Conservation (phyloP, 2,113 vertebrate genomes). For the Cricetomys ansorgei region DNA sequence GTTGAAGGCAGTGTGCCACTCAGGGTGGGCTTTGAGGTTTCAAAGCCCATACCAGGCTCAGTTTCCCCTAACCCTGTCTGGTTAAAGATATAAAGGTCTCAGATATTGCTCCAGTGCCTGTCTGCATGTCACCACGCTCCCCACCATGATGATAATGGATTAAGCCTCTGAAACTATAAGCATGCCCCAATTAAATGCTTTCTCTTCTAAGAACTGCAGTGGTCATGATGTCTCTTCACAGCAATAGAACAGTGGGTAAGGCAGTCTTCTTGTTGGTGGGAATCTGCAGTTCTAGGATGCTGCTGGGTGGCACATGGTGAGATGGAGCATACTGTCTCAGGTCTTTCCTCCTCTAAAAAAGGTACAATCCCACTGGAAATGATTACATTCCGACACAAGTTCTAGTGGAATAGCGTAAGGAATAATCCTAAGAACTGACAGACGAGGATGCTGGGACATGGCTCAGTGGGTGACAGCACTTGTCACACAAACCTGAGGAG, state of each 20-base stretch:
- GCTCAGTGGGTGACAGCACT: too few relatives aligned
- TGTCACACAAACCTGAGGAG: neutral
- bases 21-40: neutral
- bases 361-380: neutral
- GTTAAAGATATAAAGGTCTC: neutral
- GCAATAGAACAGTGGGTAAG: neutral
- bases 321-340: neutral
- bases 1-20: neutral
- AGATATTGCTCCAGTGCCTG: neutral
- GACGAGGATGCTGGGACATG: neutral
- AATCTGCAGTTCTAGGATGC: neutral
- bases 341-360: neutral
- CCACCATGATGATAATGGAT: neutral
- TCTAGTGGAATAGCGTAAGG: neutral
- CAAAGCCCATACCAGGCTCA: neutral
- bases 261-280: neutral
- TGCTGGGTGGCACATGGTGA: rapidly evolving
- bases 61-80: neutral
- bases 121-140: neutral
- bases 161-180: neutral
- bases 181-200: neutral
- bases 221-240: neutral
- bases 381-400: neutral
- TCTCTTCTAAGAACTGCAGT: neutral
- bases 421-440: neutral